Evolutionary conservation across 1,140 invertebrate species (phyloP).

Genomic region (Zaprionus lachaisei): DNA sequence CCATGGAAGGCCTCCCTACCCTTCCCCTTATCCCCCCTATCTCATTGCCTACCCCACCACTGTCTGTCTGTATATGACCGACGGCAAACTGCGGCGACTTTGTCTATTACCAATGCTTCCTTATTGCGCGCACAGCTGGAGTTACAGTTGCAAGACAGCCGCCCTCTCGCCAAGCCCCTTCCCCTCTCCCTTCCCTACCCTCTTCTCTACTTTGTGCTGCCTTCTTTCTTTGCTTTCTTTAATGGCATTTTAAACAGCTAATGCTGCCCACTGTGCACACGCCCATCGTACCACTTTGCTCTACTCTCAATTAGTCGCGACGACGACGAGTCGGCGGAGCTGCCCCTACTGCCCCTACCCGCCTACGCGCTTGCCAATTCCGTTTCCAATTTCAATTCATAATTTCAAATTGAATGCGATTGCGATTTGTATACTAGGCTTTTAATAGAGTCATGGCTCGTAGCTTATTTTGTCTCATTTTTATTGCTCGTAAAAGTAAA

Average conservation of each 20-base stretch:
- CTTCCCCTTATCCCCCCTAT: neutral
- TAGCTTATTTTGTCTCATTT: slow-evolving; percentile 38
- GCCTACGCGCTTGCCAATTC: neutral
- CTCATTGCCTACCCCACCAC: no score
- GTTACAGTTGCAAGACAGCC: slow-evolving; percentile 4
- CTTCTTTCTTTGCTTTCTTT: slow-evolving; percentile 45
- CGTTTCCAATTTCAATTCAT: slow-evolving; percentile 47
- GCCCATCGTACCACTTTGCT: slow-evolving; percentile 22
- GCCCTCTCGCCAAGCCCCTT: slow-evolving; percentile 16
- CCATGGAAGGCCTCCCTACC: slow-evolving; percentile 20
- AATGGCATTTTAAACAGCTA: slow-evolving; percentile 71
- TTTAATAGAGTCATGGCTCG: slow-evolving; percentile 24
- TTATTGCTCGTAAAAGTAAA: slow-evolving; percentile 58
- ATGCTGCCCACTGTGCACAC: slow-evolving; percentile 43
- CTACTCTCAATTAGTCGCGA: slow-evolving; percentile 34
- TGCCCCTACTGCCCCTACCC: neutral
- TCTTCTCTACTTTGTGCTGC: neutral
- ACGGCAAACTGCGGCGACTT: neutral
- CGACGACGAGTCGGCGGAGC: neutral
- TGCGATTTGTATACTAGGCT: slow-evolving; percentile 48
- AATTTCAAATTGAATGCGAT: slow-evolving; percentile 54
- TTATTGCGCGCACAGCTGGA: slow-evolving; percentile 19
- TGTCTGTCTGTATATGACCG: neutral
- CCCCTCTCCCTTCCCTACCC: neutral
- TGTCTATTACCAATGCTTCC: slow-evolving; percentile 13